A percentile compares a stretch with the other conserved stretches of the same genome.
Evolutionary conservation across 2,797 vertebrate genomes (phyloP).

Genomic region (Centroberyx gerrardi): DNA sequence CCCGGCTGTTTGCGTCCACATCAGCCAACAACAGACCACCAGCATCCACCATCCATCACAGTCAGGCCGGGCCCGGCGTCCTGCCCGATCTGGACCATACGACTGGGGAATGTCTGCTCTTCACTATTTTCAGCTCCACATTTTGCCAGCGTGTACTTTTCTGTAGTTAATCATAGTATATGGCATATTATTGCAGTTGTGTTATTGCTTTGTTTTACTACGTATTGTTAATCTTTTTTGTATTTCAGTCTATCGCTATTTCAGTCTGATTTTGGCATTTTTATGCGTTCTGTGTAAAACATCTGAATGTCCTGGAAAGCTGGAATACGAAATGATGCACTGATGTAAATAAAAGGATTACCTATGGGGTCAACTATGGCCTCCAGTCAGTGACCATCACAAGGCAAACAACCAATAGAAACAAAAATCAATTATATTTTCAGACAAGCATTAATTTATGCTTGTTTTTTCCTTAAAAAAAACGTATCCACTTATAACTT

Average conservation of each 20-base stretch:
- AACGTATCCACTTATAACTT: no score
- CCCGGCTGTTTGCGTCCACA: constrained; percentile 76
- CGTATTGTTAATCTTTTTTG: background rate
- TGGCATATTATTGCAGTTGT: constrained; percentile 4
- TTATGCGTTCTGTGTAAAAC: no score
- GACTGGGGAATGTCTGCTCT: constrained; percentile 35
- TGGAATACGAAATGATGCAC: no score
- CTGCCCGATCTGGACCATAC: constrained; percentile 43
- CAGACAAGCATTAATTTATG: no score
- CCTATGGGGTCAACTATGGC: no score
- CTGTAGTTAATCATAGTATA: constrained; percentile 27
- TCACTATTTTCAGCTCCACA: constrained; percentile 56
- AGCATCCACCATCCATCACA: constrained; percentile 80
- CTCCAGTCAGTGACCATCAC: no score
- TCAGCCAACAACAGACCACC: constrained; percentile 78
- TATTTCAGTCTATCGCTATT: background rate
- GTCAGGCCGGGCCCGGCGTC: constrained; percentile 74
- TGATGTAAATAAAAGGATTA: no score
- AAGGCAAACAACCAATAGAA: no score
- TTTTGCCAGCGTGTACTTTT: constrained; percentile 52
- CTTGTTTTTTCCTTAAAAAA: no score
- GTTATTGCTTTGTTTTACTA: constrained; percentile 16
- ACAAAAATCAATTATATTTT: no score
- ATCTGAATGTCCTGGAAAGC: no score
- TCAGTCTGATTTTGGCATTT: background rate